phyloP scores from a whole-genome alignment of 64 coral and sea anemone species.

The Montipora cactus region DNA sequence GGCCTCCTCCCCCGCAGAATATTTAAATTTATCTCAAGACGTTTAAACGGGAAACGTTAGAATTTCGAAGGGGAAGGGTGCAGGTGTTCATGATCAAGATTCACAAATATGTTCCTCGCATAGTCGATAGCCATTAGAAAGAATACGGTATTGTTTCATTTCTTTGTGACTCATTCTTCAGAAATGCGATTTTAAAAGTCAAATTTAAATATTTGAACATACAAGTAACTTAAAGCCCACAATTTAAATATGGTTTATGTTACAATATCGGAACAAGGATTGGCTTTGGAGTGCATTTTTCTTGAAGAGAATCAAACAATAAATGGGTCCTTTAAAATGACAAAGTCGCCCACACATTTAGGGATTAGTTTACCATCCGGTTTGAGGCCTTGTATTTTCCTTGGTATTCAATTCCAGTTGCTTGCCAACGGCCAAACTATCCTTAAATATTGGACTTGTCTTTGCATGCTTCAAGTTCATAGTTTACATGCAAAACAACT shows the following conservation, averaged over 20 bases:
- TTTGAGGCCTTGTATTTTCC: not conserved
- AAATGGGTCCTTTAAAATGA: not conserved
- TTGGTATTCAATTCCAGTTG: not conserved
- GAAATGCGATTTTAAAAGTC: not conserved
- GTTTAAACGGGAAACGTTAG: not conserved
- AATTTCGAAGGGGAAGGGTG: not conserved
- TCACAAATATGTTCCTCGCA: not conserved
- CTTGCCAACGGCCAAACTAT: not conserved
- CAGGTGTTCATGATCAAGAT: not conserved
- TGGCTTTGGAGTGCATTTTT: not conserved
- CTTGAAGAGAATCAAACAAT: not conserved
- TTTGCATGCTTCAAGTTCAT: not conserved
- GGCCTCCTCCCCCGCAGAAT: too few relatives aligned
- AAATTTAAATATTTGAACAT: not conserved
- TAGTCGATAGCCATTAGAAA: not conserved
- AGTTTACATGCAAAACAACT: not conserved
- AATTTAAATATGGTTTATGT: not conserved
- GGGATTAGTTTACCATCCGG: constrained; percentile 13
- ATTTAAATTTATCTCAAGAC: too few relatives aligned
- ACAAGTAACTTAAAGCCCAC: not conserved
- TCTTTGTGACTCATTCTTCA: constrained; percentile 2
- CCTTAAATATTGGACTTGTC: constrained; percentile 7
- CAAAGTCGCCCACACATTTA: not conserved
- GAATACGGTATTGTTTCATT: too few relatives aligned
- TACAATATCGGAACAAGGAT: not conserved